These are phyloP conservation scores for Iphiclides podalirius DNA, from an alignment of 2,888 invertebrate genomes.

Conservation along the genomic window DNA sequence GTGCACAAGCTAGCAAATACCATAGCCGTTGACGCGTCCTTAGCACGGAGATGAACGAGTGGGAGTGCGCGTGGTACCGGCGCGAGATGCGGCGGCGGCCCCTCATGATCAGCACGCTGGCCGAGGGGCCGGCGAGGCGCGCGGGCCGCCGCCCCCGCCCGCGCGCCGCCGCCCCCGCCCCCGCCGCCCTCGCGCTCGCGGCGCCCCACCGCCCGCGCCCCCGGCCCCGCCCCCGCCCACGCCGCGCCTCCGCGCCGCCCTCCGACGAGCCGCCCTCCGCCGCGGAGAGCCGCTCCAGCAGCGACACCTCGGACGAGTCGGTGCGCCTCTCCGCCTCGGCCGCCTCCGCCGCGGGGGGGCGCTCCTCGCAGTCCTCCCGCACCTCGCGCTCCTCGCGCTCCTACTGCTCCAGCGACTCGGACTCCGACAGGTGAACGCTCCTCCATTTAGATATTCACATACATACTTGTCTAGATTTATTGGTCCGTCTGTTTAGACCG, in stretches of 20 bases:
- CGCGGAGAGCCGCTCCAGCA: constrained; percentile 39
- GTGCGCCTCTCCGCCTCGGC: constrained; percentile 37
- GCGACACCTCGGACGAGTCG: constrained; percentile 55
- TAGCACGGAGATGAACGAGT: constrained; percentile 69
- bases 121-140: constrained; percentile 38
- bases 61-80: constrained; percentile 84
- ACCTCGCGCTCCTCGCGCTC: constrained; percentile 28
- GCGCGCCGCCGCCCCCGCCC: constrained; percentile 23
- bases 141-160: constrained; percentile 15
- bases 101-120: constrained; percentile 83
- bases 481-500: too few species aligned
- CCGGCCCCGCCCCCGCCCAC: constrained; percentile 27
- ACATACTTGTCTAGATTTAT: too few species aligned
- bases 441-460: too few species aligned
- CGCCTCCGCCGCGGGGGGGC: not conserved
- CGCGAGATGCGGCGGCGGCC: constrained; percentile 89
- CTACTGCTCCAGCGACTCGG: constrained; percentile 22
- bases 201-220: constrained; percentile 27
- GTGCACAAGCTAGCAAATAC: too few species aligned
- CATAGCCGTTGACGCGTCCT: too few species aligned
- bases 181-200: constrained; percentile 23
- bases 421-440: constrained; percentile 18
- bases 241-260: constrained; percentile 22
- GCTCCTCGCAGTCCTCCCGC: constrained; percentile 31
- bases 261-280: constrained; percentile 34